phyloP scores from a whole-genome alignment of 1,140 invertebrate species.

The Drosophila azteca region DNA sequence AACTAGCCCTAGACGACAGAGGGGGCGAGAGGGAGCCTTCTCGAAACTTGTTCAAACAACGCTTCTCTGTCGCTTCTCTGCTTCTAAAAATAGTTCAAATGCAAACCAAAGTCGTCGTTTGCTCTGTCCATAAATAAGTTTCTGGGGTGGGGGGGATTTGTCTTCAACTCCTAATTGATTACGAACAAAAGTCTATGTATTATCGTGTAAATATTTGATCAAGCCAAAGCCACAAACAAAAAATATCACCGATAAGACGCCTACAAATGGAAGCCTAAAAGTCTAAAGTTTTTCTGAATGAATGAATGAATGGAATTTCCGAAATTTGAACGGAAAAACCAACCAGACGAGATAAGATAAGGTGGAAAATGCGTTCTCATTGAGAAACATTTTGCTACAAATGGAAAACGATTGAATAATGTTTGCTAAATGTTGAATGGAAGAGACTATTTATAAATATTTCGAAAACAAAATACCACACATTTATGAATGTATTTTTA shows the following conservation, averaged over 20 bases:
- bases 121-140: constrained; percentile 44
- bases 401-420: not conserved
- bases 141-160: constrained; percentile 6
- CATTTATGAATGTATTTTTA: too few species aligned
- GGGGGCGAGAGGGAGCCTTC: not conserved
- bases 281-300: constrained; percentile 41
- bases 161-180: constrained; percentile 37
- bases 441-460: too few species aligned
- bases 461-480: too few species aligned
- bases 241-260: constrained; percentile 9
- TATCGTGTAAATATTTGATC: constrained; percentile 43
- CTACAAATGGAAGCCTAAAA: constrained; percentile 8
- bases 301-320: constrained; percentile 26
- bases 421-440: not conserved
- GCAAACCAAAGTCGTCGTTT: constrained; percentile 35
- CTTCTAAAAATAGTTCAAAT: constrained; percentile 54
- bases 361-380: constrained; percentile 3
- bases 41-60: constrained; percentile 49
- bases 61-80: constrained; percentile 1
- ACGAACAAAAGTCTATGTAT: constrained; percentile 7
- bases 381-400: constrained; percentile 3
- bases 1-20: constrained; percentile 35
- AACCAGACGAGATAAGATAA: constrained; percentile 38
- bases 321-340: constrained; percentile 25
- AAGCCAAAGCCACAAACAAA: constrained; percentile 9